Base-by-base conservation (phyloP, 2,113 vertebrate genomes). In the Sorex fumeus region DNA sequence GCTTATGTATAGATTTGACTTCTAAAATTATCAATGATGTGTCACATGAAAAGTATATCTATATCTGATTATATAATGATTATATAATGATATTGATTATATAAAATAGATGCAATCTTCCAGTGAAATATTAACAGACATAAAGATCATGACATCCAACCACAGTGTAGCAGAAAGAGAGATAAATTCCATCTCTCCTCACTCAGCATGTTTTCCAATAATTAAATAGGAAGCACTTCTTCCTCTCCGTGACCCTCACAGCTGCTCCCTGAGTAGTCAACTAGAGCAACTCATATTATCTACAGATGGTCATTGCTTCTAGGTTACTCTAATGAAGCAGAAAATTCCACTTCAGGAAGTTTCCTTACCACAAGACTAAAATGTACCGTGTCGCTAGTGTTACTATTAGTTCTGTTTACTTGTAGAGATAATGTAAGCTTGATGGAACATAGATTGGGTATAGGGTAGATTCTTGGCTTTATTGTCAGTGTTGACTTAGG, bases 261-360 rank as follows among this genome's bases (percentile, higher is more conserved):
- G 87, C 88, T 69, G 83, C 53, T 34, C 43, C 62, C 88, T 32
- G 43, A 82, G 36, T 60, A 83, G 85, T 79, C 70, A 69, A 66
- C 50, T 13, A 81, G 86, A 75, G 77, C 91, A 79, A 92, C 91
- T 83, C 71, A 15, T 84, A 57, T 74, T 82, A 40, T 96, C 80
- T 96, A 72, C 93, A 93, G 94, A 95, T 75, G 90, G 69, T 82
- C 87, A 85, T 96, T 91, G 92, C 96, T 95, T 96, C 94, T 93
- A 91, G 88, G 92, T 96, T 92, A 92, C 84, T 93, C 87, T 97
- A 97, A 96, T 95, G 94, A 96, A 96, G 95, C 92, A 96, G 95
- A 97, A 97, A 96, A 76, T 84, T 76, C 87, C 84, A 93, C 45
- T 96, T 64, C 76, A 95, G 94, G 92, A 93, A 84, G 82, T 96